These are phyloP conservation scores for Leptodactylus fuscus DNA, from an alignment of 2,113 vertebrate genomes.

Conservation along the genomic window DNA sequence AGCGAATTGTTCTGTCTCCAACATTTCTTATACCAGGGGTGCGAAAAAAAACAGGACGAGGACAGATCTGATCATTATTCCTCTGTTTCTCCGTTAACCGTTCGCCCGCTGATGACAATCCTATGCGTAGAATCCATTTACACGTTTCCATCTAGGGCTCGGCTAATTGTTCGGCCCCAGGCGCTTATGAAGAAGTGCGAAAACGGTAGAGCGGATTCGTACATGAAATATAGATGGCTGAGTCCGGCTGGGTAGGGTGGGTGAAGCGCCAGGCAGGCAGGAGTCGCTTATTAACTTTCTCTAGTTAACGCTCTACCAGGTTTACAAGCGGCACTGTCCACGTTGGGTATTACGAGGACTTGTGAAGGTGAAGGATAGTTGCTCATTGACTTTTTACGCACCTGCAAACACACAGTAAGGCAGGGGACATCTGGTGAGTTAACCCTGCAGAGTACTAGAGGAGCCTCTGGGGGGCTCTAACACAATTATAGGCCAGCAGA, in stretches of 20 bases:
- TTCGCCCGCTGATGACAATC: background rate
- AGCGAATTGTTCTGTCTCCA: constrained; percentile 44
- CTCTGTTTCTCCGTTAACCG: background rate
- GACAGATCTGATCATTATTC: constrained; percentile 22
- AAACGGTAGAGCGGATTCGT: background rate
- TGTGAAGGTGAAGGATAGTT: background rate
- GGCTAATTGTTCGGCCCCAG: constrained; percentile 37
- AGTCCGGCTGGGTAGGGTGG: background rate
- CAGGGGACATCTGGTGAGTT: background rate
- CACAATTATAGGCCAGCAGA: no score
- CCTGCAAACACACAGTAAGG: background rate
- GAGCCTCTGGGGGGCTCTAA: no score
- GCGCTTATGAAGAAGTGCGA: constrained; percentile 15
- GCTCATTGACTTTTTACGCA: background rate
- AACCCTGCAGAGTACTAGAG: no score
- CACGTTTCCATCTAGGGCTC: background rate
- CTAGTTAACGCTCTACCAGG: background rate
- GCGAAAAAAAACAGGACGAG: constrained; percentile 29
- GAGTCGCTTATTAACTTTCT: background rate
- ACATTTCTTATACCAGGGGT: constrained; percentile 39
- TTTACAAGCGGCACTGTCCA: background rate
- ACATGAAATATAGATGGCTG: background rate
- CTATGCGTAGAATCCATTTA: background rate
- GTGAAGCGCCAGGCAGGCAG: background rate
- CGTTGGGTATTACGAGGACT: background rate